Evolutionary conservation across 2,113 vertebrate genomes (phyloP).

Genomic region (Peromyscus leucopus): DNA sequence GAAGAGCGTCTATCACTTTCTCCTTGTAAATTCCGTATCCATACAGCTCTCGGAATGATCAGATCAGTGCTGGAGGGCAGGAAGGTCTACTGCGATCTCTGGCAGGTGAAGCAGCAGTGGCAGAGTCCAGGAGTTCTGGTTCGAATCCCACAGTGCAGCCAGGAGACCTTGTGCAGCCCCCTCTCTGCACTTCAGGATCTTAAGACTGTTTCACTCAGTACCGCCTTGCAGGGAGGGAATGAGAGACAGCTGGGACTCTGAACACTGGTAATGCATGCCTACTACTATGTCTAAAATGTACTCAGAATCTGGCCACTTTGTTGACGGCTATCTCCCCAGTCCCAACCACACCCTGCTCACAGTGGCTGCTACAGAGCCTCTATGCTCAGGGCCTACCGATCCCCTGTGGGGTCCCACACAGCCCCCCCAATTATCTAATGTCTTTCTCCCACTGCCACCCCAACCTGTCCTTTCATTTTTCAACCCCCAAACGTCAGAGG

Average conservation of each 20-base stretch:
- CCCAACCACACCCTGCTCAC: not conserved
- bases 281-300: not conserved
- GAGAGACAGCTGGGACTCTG: not conserved
- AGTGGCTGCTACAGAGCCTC: not conserved
- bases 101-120: not conserved
- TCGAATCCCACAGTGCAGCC: not conserved
- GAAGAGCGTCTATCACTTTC: not conserved
- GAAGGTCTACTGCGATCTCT: not conserved
- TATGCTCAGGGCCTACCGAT: not conserved
- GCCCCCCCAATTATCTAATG: not conserved
- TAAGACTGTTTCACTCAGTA: not conserved
- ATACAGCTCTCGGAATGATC: not conserved
- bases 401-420: too few relatives aligned
- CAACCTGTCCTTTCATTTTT: slow-evolving; percentile 2
- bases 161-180: not conserved
- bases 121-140: not conserved
- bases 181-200: not conserved
- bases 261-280: not conserved
- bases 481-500: not conserved
- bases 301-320: not conserved
- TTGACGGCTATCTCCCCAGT: not conserved
- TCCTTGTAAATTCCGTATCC: slow-evolving; percentile 4
- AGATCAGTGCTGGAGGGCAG: not conserved
- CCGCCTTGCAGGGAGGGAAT: not conserved
- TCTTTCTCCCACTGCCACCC: not conserved